Base-by-base conservation (phyloP, 2,888 invertebrate genomes). In the Tinea pellionella region DNA sequence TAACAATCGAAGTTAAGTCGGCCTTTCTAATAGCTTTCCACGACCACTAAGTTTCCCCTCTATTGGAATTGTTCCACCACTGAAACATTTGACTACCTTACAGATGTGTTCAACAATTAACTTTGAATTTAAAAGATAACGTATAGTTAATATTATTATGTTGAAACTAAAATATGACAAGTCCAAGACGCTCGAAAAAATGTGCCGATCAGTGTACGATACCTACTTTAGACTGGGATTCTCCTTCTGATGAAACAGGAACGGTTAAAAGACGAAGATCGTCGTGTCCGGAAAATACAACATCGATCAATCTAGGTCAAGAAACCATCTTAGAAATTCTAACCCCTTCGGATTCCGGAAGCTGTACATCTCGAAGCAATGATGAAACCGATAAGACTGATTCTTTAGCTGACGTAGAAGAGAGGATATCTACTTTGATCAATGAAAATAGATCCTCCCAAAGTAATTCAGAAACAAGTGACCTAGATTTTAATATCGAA, bases 261-360 rank as follows among this genome's bases (percentile, higher is more conserved):
- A 93, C 93, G 1, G 92, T 93, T 2, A 93, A 92, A 71, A 82
- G 92, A 65, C 85, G 92, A 64, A 89, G 91, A 60, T 83, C 88
- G 30, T 91, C 92, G 0, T 84, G 88, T 61, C 86, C 87, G 12
- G 85, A 86, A 65, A 76, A 74, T 63, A 68, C 75, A 1, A 63
- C 67, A 0, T 30, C 57, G 11, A 30, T 32, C 9, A 12, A 53
- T 24, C n/a, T 16, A 4, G 15, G 67, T 9, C 77, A 78, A 18
- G 79, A 80, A 32, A 72, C 77, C 1, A 78, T 83, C 64, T 77
- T 77, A 59, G 85, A 85, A 73, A 74, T 72, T 12, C 74, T 78
- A 68, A 82, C 83, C 0, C 81, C 86, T 1, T 84, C 86, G 0
- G 87, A 86, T 63, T 82, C 84, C 0, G 80, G 84, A 0, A 85